phyloP scores from a whole-genome alignment of 2,797 vertebrate genomes.

The Sebastes taczanowskii region DNA sequence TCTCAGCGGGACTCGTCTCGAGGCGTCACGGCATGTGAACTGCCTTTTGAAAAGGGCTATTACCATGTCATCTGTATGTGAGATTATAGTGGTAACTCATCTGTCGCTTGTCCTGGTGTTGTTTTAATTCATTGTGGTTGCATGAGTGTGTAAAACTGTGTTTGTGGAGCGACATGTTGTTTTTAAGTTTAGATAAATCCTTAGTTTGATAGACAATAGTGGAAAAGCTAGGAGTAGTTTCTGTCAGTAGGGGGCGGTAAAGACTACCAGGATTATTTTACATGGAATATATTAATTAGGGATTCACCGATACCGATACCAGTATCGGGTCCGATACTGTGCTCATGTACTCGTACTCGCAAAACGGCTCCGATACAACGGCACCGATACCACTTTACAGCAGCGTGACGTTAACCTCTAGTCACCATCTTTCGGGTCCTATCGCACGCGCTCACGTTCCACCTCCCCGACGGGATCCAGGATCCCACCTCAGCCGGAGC shows the following conservation, averaged over 20 bases:
- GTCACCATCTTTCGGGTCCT: no score
- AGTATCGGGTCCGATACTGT: no score
- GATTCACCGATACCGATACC: no score
- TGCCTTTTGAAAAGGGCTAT: conserved; percentile 82
- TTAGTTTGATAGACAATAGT: neutral
- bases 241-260: neutral
- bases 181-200: conserved; percentile 1
- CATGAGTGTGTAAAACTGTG: conserved; percentile 34
- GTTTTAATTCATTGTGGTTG: conserved; percentile 36
- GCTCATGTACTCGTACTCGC: no score
- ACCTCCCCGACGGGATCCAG: no score
- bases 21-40: conserved; percentile 67
- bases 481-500: no score
- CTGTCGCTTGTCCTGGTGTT: conserved; percentile 26
- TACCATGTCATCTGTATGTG: conserved; percentile 54
- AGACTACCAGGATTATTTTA: neutral
- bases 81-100: conserved; percentile 24
- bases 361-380: no score
- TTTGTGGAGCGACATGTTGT: conserved; percentile 18
- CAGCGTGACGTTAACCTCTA: no score
- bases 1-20: conserved; percentile 47
- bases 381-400: no score
- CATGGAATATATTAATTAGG: neutral
- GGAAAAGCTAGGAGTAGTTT: neutral
- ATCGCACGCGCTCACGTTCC: no score